Percentiles rank a stretch among this genome's conserved stretches.
Conservation (phyloP, 2,113 vertebrate genomes). For the Bambusicola thoracicus region DNA sequence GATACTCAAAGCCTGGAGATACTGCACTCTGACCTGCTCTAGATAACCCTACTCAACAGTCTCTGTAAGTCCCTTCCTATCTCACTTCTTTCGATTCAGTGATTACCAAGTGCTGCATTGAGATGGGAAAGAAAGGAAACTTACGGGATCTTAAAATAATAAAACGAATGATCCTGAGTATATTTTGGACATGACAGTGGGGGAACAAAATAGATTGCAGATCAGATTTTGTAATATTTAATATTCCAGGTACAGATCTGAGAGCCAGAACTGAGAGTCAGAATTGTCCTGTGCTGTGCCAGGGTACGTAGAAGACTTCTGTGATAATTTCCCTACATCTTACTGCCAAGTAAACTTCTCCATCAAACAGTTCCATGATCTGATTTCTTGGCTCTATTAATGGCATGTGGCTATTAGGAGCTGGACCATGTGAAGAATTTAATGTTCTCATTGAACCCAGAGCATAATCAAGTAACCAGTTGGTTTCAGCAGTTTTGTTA, state of each 20-base stretch:
- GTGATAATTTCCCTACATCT: not conserved
- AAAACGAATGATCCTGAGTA: not conserved
- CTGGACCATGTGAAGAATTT: not conserved
- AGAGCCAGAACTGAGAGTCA: not conserved
- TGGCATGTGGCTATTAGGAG: not conserved
- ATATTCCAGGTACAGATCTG: not conserved
- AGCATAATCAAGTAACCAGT: not conserved
- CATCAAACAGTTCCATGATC: not conserved
- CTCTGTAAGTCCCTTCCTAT: not conserved
- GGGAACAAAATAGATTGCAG: not conserved
- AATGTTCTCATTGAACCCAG: not conserved
- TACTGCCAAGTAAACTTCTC: not conserved
- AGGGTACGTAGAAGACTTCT: not conserved
- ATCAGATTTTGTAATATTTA: not conserved
- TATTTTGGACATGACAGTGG: not conserved
- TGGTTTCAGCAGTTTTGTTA: conserved; percentile 19
- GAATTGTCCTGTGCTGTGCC: not conserved
- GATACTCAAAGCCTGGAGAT: not conserved
- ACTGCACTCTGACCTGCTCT: not conserved
- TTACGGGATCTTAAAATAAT: not conserved
- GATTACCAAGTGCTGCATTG: not conserved
- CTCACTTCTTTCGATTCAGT: not conserved
- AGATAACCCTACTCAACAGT: not conserved
- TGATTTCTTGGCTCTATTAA: not conserved
- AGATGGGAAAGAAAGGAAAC: not conserved